phyloP scores from a whole-genome alignment of 1,140 invertebrate genomes.

The Drosophila suzukii region DNA sequence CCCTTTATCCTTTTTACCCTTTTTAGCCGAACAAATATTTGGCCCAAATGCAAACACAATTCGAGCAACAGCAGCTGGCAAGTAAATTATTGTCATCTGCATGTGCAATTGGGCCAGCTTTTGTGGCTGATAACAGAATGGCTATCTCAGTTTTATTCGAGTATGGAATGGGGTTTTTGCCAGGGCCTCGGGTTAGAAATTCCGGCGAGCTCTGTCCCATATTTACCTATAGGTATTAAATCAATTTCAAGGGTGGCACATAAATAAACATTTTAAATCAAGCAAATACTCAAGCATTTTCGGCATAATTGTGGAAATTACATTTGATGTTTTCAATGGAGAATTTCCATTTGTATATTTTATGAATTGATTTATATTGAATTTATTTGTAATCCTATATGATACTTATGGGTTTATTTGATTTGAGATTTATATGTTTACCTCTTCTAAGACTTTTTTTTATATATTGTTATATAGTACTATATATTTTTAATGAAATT shows the following conservation, averaged over 20 bases:
- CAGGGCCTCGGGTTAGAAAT: neutral
- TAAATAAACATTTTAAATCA: constrained; percentile 5
- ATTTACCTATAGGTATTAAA: neutral
- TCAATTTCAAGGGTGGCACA: neutral
- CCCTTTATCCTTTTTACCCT: neutral
- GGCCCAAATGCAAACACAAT: constrained; percentile 58
- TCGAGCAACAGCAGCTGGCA: constrained; percentile 17
- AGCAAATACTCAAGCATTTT: constrained; percentile 1
- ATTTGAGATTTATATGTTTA: no score
- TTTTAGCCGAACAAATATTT: constrained; percentile 57
- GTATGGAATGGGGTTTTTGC: neutral
- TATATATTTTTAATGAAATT: no score
- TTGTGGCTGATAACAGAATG: neutral
- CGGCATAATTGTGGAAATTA: neutral
- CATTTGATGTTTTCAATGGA: neutral
- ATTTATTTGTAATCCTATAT: no score
- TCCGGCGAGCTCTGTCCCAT: neutral
- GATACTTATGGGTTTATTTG: no score
- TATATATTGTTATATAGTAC: no score
- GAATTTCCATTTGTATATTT: no score
- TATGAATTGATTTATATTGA: neutral
- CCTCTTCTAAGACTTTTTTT: no score
- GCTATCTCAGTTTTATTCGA: constrained; percentile 4
- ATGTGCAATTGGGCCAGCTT: constrained; percentile 20
- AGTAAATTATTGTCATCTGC: constrained; percentile 32